Evolutionary conservation across 2,888 invertebrate genomes (phyloP).

Genomic region (Drosophila pegasa): DNA sequence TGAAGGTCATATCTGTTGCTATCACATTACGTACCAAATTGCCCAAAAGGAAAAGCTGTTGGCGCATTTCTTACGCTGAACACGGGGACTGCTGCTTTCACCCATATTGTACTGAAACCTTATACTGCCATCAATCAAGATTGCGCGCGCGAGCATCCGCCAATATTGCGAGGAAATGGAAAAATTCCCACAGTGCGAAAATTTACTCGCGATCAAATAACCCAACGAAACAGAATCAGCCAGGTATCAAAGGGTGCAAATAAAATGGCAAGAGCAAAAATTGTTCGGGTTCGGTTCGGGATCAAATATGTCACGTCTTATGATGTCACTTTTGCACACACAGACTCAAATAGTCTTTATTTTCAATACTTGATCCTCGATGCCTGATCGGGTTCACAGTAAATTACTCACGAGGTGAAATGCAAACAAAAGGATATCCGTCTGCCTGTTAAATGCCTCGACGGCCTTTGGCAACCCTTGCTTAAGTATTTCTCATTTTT

Average conservation of each 20-base stretch:
- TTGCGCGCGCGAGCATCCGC: conserved; percentile 51
- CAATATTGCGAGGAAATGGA: conserved; percentile 43
- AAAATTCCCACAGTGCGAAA: conserved; percentile 77
- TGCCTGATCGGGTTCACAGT: conserved; percentile 76
- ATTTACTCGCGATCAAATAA: conserved; percentile 82
- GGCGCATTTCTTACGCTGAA: neutral
- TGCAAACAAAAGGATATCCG: conserved; percentile 70
- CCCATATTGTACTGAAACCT: conserved; percentile 52
- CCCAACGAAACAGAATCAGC: conserved; percentile 42
- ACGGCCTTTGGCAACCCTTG: conserved; percentile 72
- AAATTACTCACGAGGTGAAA: conserved; percentile 83
- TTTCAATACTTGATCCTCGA: conserved; percentile 33
- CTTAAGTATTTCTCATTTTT: conserved; percentile 42
- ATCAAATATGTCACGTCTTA: conserved; percentile 82
- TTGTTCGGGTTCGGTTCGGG: conserved; percentile 50
- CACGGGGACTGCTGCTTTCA: conserved; percentile 26
- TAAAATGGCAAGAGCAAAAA: conserved; percentile 57
- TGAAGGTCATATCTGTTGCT: conserved; percentile 12
- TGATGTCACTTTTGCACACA: conserved; percentile 78
- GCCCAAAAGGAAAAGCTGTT: neutral
- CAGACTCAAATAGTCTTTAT: conserved; percentile 45
- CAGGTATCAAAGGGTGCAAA: conserved; percentile 82
- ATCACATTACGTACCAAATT: neutral
- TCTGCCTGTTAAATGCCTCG: conserved; percentile 37
- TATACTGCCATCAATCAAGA: conserved; percentile 68